Base-by-base conservation (phyloP, 2,113 vertebrate species). In the Peromyscus maniculatus region DNA sequence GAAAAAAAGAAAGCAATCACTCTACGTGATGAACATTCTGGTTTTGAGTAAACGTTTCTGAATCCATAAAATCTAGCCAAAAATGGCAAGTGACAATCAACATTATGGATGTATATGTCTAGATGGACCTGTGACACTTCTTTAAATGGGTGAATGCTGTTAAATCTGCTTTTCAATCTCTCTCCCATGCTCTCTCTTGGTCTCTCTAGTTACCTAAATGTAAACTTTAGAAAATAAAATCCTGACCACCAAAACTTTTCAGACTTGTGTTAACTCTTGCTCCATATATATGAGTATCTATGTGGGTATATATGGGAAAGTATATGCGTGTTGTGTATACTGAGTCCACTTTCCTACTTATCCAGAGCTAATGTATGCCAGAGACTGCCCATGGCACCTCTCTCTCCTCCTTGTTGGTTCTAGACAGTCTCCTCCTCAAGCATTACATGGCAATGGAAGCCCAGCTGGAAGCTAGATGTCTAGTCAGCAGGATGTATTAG, bases 41-140 rank as follows among this genome's bases (percentile, higher is more conserved):
- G 31, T 83, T 96, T 95, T 88, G 83, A 87, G 72, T 91, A 67
- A 94, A 91, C 82, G 17, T 66, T 96, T 62, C 67, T 79, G 13
- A 88, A 94, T 43, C 52, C 78, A 92, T 22, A 72, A 95, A 96
- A 94, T 28, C 31, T 67, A 77, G 72, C 36, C 66, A 92, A 93
- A 93, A 84, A 49, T 5, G 46, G 21, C 22, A 93, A 49, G 19
- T 22, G 39, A 72, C 49, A n/a, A 75, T 84, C 62, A 57, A 78
- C 13, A 21, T 89, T 78, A 55, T 36, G 97, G 64, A 49, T 11
- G 10, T 57, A 5, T 15, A 57, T 52, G n/a, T 31, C 77, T 93
- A 92, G 90, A 52, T 12, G 59, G 67, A 55, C 2, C 59, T 92
- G 21, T 52, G 9, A 64, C 88, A 75, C 26, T 59, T 88, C 52